A percentile compares a stretch with the other conserved stretches of the same genome.
These are phyloP conservation scores for Cyanoliseus patagonus DNA, from an alignment of 2,113 vertebrate species.

Conservation along the genomic window DNA sequence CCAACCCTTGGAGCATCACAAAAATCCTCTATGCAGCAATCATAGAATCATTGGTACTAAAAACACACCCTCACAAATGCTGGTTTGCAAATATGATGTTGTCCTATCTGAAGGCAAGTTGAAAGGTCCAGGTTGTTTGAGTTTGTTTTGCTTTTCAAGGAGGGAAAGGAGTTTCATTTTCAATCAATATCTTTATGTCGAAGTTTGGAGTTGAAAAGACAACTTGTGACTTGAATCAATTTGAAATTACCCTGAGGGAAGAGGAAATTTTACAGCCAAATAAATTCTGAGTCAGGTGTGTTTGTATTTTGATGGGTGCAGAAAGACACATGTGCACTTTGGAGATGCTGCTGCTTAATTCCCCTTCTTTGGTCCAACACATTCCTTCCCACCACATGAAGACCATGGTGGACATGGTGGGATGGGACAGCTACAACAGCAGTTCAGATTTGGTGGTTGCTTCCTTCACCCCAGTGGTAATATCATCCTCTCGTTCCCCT, in stretches of 20 bases:
- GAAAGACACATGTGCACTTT: accelerated
- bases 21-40: neutral
- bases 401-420: accelerated
- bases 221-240: neutral
- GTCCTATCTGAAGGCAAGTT: neutral
- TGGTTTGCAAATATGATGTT: accelerated
- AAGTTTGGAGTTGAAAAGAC: neutral
- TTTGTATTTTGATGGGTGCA: neutral
- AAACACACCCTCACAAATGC: neutral
- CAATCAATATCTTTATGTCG: neutral
- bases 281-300: neutral
- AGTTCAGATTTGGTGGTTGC: neutral
- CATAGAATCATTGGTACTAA: neutral
- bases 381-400: accelerated
- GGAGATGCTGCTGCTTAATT: neutral
- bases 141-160: neutral
- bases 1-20: neutral
- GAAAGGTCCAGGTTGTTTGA: neutral
- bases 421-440: neutral
- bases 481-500: accelerated
- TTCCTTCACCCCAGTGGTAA: neutral
- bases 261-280: neutral
- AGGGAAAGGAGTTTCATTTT: neutral
- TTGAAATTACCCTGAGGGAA: neutral
- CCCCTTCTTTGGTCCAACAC: accelerated